Percentiles rank a stretch among this genome's conserved stretches.
Evolutionary conservation across 2,113 vertebrate species (phyloP).

Genomic region (Carollia perspicillata): DNA sequence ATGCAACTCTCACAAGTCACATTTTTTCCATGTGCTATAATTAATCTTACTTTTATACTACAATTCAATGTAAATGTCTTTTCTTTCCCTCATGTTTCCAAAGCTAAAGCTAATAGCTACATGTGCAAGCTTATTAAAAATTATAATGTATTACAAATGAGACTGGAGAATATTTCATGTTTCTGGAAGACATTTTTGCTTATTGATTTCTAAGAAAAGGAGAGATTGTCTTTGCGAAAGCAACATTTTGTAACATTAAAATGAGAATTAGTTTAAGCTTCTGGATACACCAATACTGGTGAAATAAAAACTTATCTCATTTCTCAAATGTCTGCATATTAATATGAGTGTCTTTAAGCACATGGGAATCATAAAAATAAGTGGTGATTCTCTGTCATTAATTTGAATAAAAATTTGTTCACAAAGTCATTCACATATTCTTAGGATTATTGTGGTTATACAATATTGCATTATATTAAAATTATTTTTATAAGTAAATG

Average conservation of each 20-base stretch:
- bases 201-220: neutral
- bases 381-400: slow-evolving; percentile 40
- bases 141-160: neutral
- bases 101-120: neutral
- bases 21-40: neutral
- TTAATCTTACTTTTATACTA: neutral
- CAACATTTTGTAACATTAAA: neutral
- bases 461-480: slow-evolving; percentile 10
- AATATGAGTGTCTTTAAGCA: neutral
- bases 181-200: neutral
- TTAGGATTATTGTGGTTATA: slow-evolving; percentile 33
- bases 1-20: neutral
- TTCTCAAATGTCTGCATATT: neutral
- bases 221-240: neutral
- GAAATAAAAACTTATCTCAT: neutral
- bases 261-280: neutral
- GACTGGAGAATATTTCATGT: neutral
- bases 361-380: neutral
- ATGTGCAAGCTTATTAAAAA: neutral
- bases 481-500: slow-evolving; percentile 19
- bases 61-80: neutral
- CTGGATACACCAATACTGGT: neutral
- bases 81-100: neutral
- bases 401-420: slow-evolving; percentile 41
- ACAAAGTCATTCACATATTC: neutral